Percentiles rank a stretch among this genome's conserved stretches.
Evolutionary conservation across 2,113 vertebrate genomes (phyloP).

Genomic region (Rhinogobius similis): DNA sequence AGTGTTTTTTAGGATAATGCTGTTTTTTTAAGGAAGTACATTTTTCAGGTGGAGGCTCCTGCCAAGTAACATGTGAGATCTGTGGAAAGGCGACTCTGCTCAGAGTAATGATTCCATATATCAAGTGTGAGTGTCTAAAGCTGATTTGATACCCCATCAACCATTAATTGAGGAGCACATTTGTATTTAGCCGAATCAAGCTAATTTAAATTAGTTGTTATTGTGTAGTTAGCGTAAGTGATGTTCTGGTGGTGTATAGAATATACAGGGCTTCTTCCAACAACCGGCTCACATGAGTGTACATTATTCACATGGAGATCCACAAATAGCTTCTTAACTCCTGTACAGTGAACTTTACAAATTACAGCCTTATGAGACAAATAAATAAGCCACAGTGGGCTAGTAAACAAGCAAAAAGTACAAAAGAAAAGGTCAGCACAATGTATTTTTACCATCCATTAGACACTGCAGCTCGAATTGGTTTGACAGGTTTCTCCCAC

Average conservation of each 20-base stretch:
- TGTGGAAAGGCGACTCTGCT: too few species aligned
- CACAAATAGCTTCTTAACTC: constrained; percentile 13
- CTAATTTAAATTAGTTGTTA: background rate
- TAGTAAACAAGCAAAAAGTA: constrained; percentile 20
- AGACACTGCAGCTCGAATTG: constrained; percentile 13
- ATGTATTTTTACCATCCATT: constrained; percentile 22
- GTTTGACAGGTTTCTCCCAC: constrained; percentile 42
- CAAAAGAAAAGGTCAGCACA: constrained; percentile 30
- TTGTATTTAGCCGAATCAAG: background rate
- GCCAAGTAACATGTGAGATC: too few species aligned
- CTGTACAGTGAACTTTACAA: constrained; percentile 6
- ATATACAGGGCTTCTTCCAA: background rate
- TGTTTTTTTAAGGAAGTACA: too few species aligned
- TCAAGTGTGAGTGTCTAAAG: background rate
- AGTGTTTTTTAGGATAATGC: too few species aligned
- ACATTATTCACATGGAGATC: background rate
- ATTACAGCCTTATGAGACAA: constrained; percentile 4
- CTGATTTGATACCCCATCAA: background rate
- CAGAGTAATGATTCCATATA: too few species aligned
- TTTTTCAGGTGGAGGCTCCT: too few species aligned
- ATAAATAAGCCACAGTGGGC: constrained; percentile 9
- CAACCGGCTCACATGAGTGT: background rate
- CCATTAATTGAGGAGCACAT: background rate
- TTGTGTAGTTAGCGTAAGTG: background rate
- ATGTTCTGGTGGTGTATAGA: background rate